Conservation (phyloP, 2,888 invertebrate species). For the Cryptus armator region DNA sequence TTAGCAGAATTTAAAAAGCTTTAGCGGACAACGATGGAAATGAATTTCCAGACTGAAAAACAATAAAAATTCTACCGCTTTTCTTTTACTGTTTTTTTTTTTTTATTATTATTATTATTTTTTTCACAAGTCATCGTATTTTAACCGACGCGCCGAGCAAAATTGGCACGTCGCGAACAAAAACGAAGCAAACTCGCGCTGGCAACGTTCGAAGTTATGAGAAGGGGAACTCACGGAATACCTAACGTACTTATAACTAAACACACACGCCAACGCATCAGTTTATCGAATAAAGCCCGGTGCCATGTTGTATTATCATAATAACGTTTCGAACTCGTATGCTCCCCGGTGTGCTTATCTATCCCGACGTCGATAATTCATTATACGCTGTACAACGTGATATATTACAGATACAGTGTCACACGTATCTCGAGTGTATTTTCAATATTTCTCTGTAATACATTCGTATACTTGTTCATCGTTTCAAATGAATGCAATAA, state of each 20-base stretch:
- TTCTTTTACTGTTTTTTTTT: not conserved
- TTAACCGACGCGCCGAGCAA: not conserved
- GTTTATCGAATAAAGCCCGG: conserved; percentile 65
- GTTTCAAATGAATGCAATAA: too few relatives aligned
- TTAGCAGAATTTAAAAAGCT: conserved; percentile 52
- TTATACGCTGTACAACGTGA: conserved; percentile 23
- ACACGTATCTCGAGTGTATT: not conserved
- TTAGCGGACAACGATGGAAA: conserved; percentile 15
- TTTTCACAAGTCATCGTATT: conserved; percentile 34
- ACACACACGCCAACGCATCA: conserved; percentile 48
- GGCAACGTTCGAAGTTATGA: too few relatives aligned
- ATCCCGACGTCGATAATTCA: conserved; percentile 54
- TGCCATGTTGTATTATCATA: conserved; percentile 71
- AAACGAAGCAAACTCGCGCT: too few relatives aligned
- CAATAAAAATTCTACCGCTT: not conserved
- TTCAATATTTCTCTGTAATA: conserved; percentile 5
- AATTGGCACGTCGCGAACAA: too few relatives aligned
- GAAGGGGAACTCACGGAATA: not conserved
- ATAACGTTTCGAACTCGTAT: conserved; percentile 73
- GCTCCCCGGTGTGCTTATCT: conserved; percentile 41
- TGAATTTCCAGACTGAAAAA: conserved; percentile 14
- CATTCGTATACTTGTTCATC: too few relatives aligned
- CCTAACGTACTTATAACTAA: conserved; percentile 1
- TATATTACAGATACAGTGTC: not conserved
- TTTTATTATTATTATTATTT: not conserved